A percentile compares a stretch with the other conserved stretches of the same genome.
Conservation (phyloP, 2,113 vertebrate species). For the Rhabdomys dilectus region DNA sequence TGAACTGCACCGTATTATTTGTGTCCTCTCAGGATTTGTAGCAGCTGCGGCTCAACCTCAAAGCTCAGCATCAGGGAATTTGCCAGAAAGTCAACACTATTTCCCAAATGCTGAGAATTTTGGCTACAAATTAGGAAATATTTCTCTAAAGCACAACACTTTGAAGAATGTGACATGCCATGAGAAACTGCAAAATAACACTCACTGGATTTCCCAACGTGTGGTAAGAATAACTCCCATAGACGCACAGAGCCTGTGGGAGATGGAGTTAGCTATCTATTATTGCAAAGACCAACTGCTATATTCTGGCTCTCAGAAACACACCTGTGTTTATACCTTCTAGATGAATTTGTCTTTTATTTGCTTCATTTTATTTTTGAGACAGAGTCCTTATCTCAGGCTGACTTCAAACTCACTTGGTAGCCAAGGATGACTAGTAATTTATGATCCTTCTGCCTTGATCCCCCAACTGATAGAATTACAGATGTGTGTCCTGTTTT, state of each 20-base stretch:
- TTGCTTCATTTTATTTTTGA: background rate
- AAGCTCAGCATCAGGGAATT: background rate
- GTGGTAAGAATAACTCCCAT: background rate
- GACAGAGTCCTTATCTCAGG: background rate
- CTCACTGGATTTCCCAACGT: background rate
- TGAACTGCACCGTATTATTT: background rate
- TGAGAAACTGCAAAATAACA: conserved; percentile 41
- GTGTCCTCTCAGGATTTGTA: background rate
- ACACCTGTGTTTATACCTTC: background rate
- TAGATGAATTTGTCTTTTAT: background rate
- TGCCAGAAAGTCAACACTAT: conserved; percentile 41
- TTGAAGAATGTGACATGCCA: conserved; percentile 45
- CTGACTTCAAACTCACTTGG: background rate
- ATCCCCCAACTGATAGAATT: background rate
- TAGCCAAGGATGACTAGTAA: background rate
- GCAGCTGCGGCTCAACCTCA: background rate
- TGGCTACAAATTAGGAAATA: conserved; percentile 58
- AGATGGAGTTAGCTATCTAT: background rate
- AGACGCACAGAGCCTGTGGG: background rate
- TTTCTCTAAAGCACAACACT: conserved; percentile 43
- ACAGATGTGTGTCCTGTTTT: background rate
- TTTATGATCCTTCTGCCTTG: background rate
- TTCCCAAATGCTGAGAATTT: conserved; percentile 57
- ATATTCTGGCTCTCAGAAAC: background rate
- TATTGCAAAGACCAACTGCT: background rate